Base-by-base conservation (phyloP, 2,797 vertebrate species). In the Lepus townsendii region DNA sequence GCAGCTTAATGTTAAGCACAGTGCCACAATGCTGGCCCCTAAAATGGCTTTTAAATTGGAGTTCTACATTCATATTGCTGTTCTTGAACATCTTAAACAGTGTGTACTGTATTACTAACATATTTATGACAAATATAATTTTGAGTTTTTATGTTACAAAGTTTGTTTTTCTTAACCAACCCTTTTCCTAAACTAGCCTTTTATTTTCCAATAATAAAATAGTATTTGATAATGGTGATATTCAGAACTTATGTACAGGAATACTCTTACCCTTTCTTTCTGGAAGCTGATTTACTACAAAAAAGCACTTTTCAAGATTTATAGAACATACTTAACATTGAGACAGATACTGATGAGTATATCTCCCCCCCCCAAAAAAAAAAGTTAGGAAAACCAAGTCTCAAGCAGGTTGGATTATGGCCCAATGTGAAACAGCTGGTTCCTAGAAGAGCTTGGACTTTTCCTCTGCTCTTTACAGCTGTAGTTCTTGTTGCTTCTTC, bases 101-200 rank as follows among this genome's bases (percentile, higher is more conserved):
- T 90, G 94, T 69, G 38, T 71, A 26, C 0, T 83, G 47, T 26
- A 83, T 38, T 52, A 69, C 42, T 3, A 52, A 12, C 20, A 75
- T 38, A 7, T 83, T 9, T 47, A 92, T 82, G 3, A 87, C 11
- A 8, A 86, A 32, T 12, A 6, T 35, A 77, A 60, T 42, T 78
- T 84, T 93, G 68, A 77, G 7, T 65, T 96, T 85, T 73, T 71
- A 20, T 75, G 7, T 1, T 88, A 32, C 32, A 52, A 35, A 93
- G 4, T 65, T 88, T 30, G 32, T 9, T 75, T 94, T 96, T 91
- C 2, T 68, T 75, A 88, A 42, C 11, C 10, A 83, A 20, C 6
- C 2, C 6, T 84, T 69, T 73, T 65, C 7, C 3, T 84, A 92
- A 91, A 57, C 1, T 38, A 62, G 16, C 3, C 7, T 9, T 80